phyloP scores from a whole-genome alignment of 2,113 vertebrate species.

The Heterotis niloticus region DNA sequence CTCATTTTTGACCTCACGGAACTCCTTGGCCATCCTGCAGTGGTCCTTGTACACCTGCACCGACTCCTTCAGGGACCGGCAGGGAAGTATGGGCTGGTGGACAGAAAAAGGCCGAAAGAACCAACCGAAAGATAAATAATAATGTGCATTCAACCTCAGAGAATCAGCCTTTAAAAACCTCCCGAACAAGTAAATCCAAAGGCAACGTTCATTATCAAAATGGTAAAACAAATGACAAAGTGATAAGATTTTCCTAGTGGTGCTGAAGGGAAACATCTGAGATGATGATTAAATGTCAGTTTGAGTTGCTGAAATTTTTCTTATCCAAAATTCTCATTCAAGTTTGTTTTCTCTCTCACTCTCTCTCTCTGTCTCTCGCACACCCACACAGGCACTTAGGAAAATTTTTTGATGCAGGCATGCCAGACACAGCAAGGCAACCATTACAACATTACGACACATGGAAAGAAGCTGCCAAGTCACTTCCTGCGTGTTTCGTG shows the following conservation, averaged over 20 bases:
- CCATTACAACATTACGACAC: constrained; percentile 16
- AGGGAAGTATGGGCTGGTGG: constrained; percentile 83
- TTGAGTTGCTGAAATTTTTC: too few species aligned
- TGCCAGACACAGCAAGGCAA: not conserved
- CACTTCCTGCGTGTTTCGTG: constrained; percentile 12
- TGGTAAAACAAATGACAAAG: too few species aligned
- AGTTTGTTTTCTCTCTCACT: too few species aligned
- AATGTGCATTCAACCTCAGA: not conserved
- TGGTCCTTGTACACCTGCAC: constrained; percentile 91
- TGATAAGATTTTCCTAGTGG: too few species aligned
- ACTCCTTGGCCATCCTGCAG: constrained; percentile 93
- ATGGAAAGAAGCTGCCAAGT: constrained; percentile 10
- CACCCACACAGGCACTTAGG: not conserved
- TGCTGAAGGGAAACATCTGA: too few species aligned
- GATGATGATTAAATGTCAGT: too few species aligned
- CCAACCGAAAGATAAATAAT: not conserved
- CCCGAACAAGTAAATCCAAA: too few species aligned
- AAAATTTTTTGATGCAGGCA: not conserved
- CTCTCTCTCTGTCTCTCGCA: not conserved
- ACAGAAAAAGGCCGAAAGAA: not conserved
- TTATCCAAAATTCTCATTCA: too few species aligned
- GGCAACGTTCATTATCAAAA: too few species aligned
- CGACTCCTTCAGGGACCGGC: constrained; percentile 83
- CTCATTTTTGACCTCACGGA: constrained; percentile 89
- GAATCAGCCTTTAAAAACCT: not conserved